A percentile compares a stretch with the other conserved stretches of the same genome.
phyloP scores from a whole-genome alignment of 2,797 vertebrate genomes.

The Strix occidentalis region DNA sequence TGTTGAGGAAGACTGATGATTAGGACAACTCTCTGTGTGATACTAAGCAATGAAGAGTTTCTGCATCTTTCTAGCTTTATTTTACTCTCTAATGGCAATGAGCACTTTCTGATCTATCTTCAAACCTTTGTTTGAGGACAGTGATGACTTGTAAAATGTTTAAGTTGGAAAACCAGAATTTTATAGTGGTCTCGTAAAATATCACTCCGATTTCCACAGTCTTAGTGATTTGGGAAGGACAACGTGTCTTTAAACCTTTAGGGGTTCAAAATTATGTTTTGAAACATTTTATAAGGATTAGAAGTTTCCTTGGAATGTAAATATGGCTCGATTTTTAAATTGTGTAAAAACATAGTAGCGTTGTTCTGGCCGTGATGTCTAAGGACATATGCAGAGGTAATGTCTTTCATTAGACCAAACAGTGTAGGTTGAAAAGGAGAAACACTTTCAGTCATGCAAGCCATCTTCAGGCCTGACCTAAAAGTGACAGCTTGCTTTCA shows the following conservation, averaged over 20 bases:
- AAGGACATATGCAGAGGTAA: not conserved
- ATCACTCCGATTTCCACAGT: not conserved
- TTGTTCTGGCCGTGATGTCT: not conserved
- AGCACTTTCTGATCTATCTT: not conserved
- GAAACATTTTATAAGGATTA: not conserved
- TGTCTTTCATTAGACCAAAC: not conserved
- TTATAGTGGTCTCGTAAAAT: not conserved
- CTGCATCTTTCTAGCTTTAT: not conserved
- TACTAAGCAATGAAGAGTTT: not conserved
- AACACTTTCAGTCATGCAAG: not conserved
- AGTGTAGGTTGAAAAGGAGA: not conserved
- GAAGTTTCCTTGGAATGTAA: not conserved
- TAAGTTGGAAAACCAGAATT: not conserved
- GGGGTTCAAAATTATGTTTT: not conserved
- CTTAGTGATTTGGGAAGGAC: not conserved
- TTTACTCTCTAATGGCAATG: not conserved
- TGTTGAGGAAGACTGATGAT: not conserved
- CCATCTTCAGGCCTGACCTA: not conserved
- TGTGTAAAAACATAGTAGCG: not conserved
- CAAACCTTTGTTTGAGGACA: not conserved
- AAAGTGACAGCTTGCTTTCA: not conserved
- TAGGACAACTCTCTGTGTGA: not conserved
- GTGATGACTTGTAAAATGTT: not conserved
- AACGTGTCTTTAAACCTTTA: not conserved
- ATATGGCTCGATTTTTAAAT: not conserved